Evolutionary conservation across 2,888 invertebrate genomes (phyloP).

Genomic region (Alcis repandata): DNA sequence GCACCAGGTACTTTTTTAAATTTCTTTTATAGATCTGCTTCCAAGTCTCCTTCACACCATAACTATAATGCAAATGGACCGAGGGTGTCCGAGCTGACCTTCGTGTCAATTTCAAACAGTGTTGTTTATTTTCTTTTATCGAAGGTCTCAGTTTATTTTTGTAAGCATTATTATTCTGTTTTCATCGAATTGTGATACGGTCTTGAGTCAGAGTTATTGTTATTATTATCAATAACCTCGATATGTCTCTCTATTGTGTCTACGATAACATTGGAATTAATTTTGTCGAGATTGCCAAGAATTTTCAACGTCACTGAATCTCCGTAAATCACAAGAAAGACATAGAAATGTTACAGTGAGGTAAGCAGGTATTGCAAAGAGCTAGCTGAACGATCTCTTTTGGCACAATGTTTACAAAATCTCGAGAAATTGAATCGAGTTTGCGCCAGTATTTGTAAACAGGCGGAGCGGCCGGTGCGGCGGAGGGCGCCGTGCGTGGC

Average conservation of each 20-base stretch:
- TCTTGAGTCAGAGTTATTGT: slow-evolving; percentile 17
- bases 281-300: slow-evolving; percentile 52
- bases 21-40: slow-evolving; percentile 53
- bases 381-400: slow-evolving; percentile 70
- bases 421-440: slow-evolving; percentile 79
- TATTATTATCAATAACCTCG: slow-evolving; percentile 22
- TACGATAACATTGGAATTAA: slow-evolving; percentile 37
- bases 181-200: slow-evolving; percentile 19
- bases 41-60: slow-evolving; percentile 55
- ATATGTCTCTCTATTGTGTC: slow-evolving; percentile 17
- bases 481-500: slow-evolving; percentile 71
- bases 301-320: slow-evolving; percentile 53
- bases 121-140: slow-evolving; percentile 38
- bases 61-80: slow-evolving; percentile 59
- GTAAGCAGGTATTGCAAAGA: slow-evolving; percentile 57
- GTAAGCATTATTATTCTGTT: slow-evolving; percentile 39
- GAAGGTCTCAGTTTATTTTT: slow-evolving; percentile 38
- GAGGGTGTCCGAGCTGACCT: slow-evolving; percentile 49
- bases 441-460: slow-evolving; percentile 84
- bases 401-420: slow-evolving; percentile 81
- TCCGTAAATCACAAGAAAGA: slow-evolving; percentile 49
- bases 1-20: too few species aligned
- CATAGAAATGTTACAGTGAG: slow-evolving; percentile 34
- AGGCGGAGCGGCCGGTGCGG: slow-evolving; percentile 60
- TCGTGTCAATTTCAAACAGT: slow-evolving; percentile 41